These are phyloP conservation scores for Silurus lanzhouensis DNA, from an alignment of 2,797 vertebrate species.

Conservation along the genomic window DNA sequence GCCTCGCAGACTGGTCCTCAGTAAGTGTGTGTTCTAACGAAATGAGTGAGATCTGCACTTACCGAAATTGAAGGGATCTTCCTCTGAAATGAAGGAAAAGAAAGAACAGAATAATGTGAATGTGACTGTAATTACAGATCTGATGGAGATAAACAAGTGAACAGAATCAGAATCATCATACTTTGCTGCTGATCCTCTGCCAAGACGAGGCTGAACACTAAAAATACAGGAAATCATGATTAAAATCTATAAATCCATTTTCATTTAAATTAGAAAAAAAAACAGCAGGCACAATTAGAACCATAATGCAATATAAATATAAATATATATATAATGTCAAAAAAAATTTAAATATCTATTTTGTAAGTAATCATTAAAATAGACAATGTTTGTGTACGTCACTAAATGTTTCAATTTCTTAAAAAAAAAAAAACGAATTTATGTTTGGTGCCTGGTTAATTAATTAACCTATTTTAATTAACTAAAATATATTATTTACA, in stretches of 20 bases:
- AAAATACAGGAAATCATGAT: background rate
- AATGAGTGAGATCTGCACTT: slow-evolving; percentile 40
- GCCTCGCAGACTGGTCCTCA: background rate
- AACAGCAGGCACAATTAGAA: background rate
- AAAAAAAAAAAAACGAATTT: too few species aligned
- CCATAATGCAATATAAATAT: background rate
- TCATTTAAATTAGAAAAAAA: background rate
- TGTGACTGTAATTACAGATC: background rate
- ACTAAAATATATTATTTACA: too few species aligned
- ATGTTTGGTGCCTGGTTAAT: too few species aligned
- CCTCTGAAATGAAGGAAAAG: slow-evolving; percentile 58
- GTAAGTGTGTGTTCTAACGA: background rate
- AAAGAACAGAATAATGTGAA: slow-evolving; percentile 22
- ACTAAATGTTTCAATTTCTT: too few species aligned
- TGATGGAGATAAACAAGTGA: background rate
- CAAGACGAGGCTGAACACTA: slow-evolving; percentile 74
- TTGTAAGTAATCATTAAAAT: too few species aligned
- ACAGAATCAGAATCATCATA: slow-evolving; percentile 47
- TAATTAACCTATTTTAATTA: too few species aligned
- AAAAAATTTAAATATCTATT: too few species aligned
- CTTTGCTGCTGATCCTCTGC: slow-evolving; percentile 68
- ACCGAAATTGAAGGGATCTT: slow-evolving; percentile 79
- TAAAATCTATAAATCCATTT: background rate
- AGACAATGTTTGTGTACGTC: too few species aligned
- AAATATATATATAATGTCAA: too few species aligned